Evolutionary conservation across 2,113 vertebrate genomes (phyloP).

Genomic region (Petrocephalus zakoni): DNA sequence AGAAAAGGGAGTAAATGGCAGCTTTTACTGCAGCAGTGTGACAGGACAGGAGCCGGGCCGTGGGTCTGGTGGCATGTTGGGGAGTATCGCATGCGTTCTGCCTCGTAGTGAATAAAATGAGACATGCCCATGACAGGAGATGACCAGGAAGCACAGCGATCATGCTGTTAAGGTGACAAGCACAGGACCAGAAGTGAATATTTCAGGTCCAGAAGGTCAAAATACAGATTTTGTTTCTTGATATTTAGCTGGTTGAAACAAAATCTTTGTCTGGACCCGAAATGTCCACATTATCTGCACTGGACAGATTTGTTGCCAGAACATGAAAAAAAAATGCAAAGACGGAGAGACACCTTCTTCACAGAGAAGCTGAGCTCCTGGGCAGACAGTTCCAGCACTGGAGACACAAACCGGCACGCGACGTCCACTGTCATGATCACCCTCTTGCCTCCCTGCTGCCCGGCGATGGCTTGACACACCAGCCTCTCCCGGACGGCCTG

Average conservation of each 20-base stretch:
- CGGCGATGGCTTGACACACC: constrained; percentile 64
- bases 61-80: constrained; percentile 21
- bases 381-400: constrained; percentile 64
- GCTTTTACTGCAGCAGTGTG: not conserved
- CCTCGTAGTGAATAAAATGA: not conserved
- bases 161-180: not conserved
- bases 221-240: not conserved
- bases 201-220: not conserved
- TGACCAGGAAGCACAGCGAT: not conserved
- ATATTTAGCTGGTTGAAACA: not conserved
- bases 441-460: constrained; percentile 40
- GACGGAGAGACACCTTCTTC: constrained; percentile 63
- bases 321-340: not conserved
- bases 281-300: not conserved
- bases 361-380: constrained; percentile 63
- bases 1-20: constrained; percentile 30
- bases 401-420: constrained; percentile 70
- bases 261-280: not conserved
- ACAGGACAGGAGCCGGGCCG: not conserved
- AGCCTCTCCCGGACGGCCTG: constrained; percentile 71
- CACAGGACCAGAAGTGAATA: not conserved
- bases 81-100: not conserved
- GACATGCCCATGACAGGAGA: not conserved
- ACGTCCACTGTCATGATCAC: constrained; percentile 64
- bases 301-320: not conserved